A percentile compares a stretch with the other conserved stretches of the same genome.
Conservation (phyloP, 2,797 vertebrate species). For the Pipistrellus pipistrellus region DNA sequence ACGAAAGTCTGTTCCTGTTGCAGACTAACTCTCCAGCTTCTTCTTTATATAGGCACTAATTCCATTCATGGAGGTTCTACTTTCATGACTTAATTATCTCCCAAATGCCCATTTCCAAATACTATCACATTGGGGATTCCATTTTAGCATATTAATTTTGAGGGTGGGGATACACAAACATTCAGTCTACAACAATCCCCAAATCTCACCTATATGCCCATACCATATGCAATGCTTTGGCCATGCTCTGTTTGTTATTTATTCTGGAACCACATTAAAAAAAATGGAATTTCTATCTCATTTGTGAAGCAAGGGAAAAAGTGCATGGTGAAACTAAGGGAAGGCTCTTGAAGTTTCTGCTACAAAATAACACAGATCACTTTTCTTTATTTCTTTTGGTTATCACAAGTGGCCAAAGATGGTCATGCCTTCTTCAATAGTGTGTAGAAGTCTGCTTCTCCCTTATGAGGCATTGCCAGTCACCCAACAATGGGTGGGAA, state of each 20-base stretch:
- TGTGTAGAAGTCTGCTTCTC: neutral
- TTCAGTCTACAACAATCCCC: neutral
- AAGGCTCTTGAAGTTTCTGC: neutral
- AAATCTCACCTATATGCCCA: neutral
- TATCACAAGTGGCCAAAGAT: neutral
- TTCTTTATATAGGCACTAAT: neutral
- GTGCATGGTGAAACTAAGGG: neutral
- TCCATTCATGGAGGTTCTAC: neutral
- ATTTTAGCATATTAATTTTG: neutral
- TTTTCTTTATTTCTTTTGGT: neutral
- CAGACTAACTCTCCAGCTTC: neutral
- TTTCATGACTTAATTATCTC: neutral
- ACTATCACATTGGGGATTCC: neutral
- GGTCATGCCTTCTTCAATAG: neutral
- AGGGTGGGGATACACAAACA: neutral
- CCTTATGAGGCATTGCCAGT: neutral
- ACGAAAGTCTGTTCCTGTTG: neutral
- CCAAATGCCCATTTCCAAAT: neutral
- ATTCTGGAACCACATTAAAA: neutral
- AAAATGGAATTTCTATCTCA: neutral
- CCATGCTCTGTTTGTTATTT: neutral
- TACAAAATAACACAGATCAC: neutral
- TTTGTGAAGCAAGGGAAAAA: neutral
- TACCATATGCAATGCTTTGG: neutral
- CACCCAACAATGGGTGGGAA: neutral